Evolutionary conservation across 1,140 invertebrate genomes (phyloP).

Genomic region (Heliconius eleuchia): DNA sequence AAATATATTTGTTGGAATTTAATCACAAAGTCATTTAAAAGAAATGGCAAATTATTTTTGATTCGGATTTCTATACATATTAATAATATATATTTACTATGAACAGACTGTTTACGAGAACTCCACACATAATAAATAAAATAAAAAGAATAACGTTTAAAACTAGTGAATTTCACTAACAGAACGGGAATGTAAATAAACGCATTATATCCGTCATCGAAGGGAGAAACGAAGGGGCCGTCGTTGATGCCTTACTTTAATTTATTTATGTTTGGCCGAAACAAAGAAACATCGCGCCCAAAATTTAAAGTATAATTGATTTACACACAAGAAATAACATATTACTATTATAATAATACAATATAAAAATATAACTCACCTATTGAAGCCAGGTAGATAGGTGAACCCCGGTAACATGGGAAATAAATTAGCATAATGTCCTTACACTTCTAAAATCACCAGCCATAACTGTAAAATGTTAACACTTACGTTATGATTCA

Average conservation of each 20-base stretch:
- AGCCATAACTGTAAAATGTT: constrained; percentile 57
- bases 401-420: constrained; percentile 75
- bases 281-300: constrained; percentile 38
- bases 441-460: constrained; percentile 67
- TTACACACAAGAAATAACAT: not conserved
- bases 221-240: constrained; percentile 45
- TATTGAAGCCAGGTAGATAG: constrained; percentile 72
- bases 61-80: not conserved
- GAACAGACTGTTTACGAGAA: not conserved
- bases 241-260: constrained; percentile 50
- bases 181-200: constrained; percentile 41
- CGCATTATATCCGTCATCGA: constrained; percentile 48
- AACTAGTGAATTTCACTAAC: constrained; percentile 23
- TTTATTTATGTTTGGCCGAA: constrained; percentile 60
- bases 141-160: not conserved
- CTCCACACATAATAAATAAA: constrained; percentile 1
- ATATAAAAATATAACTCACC: constrained; percentile 61
- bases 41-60: not conserved
- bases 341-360: constrained; percentile 36
- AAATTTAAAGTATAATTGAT: constrained; percentile 14
- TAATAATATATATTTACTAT: not conserved
- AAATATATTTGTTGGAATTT: too few species aligned
- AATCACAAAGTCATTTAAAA: too few species aligned
- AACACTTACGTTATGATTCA: constrained; percentile 43
- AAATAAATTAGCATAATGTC: constrained; percentile 76